Conservation (phyloP, 2,888 invertebrate genomes). For the Crioceris asparagi region DNA sequence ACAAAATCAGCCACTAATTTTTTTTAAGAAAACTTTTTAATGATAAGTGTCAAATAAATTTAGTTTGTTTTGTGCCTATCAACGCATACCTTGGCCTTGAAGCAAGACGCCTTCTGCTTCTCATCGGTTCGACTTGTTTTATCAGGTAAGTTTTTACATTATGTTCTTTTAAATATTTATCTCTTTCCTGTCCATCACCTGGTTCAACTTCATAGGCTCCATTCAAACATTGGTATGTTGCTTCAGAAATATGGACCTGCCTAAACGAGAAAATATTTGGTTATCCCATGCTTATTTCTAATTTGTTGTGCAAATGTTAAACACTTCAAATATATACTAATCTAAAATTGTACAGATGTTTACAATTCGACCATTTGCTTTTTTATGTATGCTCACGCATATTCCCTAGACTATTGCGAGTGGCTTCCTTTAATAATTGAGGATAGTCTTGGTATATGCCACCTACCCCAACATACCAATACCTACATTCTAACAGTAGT, state of each 20-base stretch:
- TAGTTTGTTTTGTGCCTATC: no score
- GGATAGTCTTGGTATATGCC: no score
- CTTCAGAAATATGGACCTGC: conserved; percentile 90
- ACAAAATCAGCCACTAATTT: conserved; percentile 1
- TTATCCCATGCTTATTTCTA: background rate
- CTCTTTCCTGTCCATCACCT: conserved; percentile 75
- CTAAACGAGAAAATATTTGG: conserved; percentile 41
- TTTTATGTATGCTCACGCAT: no score
- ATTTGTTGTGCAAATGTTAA: background rate
- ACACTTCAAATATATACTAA: no score
- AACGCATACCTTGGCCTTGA: conserved; percentile 38
- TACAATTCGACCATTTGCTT: no score
- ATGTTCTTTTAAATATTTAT: conserved; percentile 75
- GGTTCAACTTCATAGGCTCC: conserved; percentile 90
- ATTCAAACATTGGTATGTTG: conserved; percentile 74
- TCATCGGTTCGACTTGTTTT: conserved; percentile 65
- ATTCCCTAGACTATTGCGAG: no score
- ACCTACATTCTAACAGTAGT: no score
- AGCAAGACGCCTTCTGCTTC: conserved; percentile 41
- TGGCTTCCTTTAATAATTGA: no score
- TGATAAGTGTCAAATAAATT: no score
- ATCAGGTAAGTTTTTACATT: conserved; percentile 84
- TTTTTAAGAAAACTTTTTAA: no score
- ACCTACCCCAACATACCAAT: no score
- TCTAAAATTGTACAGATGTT: no score